Base-by-base conservation (phyloP, 2,113 vertebrate genomes). In the Panthera uncia region DNA sequence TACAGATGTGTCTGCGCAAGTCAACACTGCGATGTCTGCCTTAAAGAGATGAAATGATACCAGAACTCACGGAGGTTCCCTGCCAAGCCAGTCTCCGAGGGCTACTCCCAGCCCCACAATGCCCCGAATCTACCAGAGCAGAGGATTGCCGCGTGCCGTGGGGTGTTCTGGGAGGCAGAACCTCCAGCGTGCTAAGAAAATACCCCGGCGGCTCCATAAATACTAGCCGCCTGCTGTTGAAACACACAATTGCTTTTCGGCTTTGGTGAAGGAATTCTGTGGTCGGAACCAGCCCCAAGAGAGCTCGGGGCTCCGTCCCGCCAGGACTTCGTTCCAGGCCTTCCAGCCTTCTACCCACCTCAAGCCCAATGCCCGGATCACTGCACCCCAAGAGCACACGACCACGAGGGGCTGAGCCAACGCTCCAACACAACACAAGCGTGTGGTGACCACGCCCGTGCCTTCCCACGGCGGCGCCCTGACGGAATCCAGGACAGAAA, bases 361-460 rank as follows among this genome's bases (percentile, higher is more conserved):
- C 3, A 0, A 82, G 66, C 14, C 45, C 31, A 36, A 1, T 1
- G 27, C 52, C 55, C 10, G 18, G 65, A 27, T 21, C 5, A 1
- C 33, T 13, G 55, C 21, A 4, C 45, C 52, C 5, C 21, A 66
- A 19, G 38, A 79, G n/a, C 31, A 1, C 29, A 9, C 45, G 6
- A n/a, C 50, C 23, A 10, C 12, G 16, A 2, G 16, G 5, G 68
- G 81, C 25, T 7, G 41, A 19, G 23, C 45, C 83, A 81, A 0
- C 1, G 38, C 19, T 45, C n/a, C 4, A 27, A 7, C 1, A n/a
- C 31, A 3, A 16, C 1, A n/a, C 31, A 3, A 16, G 4, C 31
- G n/a, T 10, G 25, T 3, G 7, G 41, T 48, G 50, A 2, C n/a
- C 2, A 15, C 38, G 45, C 5, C 50, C 9, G 1, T 0, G 18